Evolutionary conservation across 2,888 invertebrate species (phyloP).

Genomic region (Hipparchia semele): DNA sequence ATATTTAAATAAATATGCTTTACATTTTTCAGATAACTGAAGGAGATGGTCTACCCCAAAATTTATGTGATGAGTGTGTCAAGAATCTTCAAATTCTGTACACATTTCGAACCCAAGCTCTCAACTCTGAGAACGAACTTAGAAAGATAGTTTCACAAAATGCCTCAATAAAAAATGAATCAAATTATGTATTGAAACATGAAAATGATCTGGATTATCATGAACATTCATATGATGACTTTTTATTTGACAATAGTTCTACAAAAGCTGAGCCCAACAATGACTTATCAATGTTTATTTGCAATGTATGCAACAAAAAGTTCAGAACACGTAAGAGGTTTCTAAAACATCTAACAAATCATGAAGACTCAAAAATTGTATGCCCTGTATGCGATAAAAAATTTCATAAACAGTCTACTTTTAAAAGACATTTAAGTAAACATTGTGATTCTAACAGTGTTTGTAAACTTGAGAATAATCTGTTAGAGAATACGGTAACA

Average conservation of each 20-base stretch:
- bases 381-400: constrained; percentile 61
- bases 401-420: constrained; percentile 54
- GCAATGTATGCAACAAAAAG: constrained; percentile 72
- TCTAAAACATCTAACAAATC: constrained; percentile 71
- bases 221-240: constrained; percentile 44
- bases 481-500: neutral
- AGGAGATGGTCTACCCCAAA: constrained; percentile 84
- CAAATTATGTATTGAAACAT: constrained; percentile 51
- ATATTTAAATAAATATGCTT: neutral
- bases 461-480: neutral
- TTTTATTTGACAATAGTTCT: constrained; percentile 38
- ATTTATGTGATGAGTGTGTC: constrained; percentile 82
- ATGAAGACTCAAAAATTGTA: constrained; percentile 49
- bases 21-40: constrained; percentile 56
- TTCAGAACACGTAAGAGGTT: constrained; percentile 74
- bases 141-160: constrained; percentile 51
- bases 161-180: constrained; percentile 48
- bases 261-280: constrained; percentile 46
- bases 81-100: constrained; percentile 75
- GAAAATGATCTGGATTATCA: constrained; percentile 52
- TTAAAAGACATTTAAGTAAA: constrained; percentile 63
- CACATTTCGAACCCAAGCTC: constrained; percentile 62
- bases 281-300: constrained; percentile 49
- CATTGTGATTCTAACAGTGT: constrained; percentile 43
- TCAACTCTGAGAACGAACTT: constrained; percentile 59